Evolutionary conservation across 2,113 vertebrate species (phyloP).

Genomic region (Pterocles gutturalis): DNA sequence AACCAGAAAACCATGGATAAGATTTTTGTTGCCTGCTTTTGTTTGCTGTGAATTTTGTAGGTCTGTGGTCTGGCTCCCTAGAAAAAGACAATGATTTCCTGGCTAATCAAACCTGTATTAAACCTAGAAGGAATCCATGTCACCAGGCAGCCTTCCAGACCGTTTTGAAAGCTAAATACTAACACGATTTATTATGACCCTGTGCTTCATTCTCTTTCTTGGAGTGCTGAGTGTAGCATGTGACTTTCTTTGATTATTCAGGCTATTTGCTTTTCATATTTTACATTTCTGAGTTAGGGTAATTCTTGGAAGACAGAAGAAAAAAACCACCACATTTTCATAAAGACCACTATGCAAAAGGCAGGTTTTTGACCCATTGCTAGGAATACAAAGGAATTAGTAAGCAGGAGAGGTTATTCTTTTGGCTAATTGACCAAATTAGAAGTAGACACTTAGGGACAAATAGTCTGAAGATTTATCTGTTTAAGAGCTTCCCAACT

Average conservation of each 20-base stretch:
- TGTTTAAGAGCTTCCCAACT: not conserved
- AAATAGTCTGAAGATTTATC: not conserved
- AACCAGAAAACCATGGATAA: not conserved
- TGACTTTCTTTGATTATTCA: slow-evolving; percentile 50
- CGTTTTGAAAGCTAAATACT: slow-evolving; percentile 44
- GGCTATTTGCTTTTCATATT: slow-evolving; percentile 49
- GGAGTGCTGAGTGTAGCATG: slow-evolving; percentile 1
- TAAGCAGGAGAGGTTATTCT: not conserved
- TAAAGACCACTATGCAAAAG: not conserved
- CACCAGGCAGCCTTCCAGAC: slow-evolving; percentile 20
- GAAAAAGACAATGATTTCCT: slow-evolving; percentile 37
- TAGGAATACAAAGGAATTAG: not conserved
- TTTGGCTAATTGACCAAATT: not conserved
- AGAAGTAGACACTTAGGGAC: not conserved
- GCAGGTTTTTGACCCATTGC: not conserved
- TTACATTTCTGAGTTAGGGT: slow-evolving; percentile 26
- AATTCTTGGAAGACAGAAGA: not conserved
- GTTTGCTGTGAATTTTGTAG: slow-evolving; percentile 10
- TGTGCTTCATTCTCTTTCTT: slow-evolving; percentile 14
- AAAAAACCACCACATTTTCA: not conserved
- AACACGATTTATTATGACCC: slow-evolving; percentile 46
- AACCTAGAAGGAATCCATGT: slow-evolving; percentile 37
- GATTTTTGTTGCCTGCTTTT: not conserved
- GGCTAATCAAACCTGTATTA: slow-evolving; percentile 47
- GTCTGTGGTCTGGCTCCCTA: not conserved